These are phyloP conservation scores for Pteronura brasiliensis DNA, from an alignment of 2,113 vertebrate species.

Conservation along the genomic window DNA sequence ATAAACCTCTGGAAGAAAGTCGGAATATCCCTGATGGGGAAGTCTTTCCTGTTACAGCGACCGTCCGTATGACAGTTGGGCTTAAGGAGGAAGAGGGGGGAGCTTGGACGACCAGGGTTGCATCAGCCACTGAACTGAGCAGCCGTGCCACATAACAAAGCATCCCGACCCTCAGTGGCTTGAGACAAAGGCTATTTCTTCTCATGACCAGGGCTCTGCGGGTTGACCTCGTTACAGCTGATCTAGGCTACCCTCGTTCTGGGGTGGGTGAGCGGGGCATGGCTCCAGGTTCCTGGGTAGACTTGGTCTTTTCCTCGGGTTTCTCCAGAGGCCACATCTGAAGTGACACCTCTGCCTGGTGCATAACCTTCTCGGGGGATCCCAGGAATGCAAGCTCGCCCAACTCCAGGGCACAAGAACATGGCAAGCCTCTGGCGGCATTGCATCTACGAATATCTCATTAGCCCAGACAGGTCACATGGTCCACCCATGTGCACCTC, in stretches of 20 bases:
- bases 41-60: neutral
- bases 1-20: neutral
- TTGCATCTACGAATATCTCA: neutral
- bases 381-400: neutral
- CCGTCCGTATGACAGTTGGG: neutral
- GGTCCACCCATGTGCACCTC: neutral
- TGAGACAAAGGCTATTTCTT: neutral
- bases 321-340: neutral
- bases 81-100: neutral
- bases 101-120: neutral
- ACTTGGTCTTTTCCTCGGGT: neutral
- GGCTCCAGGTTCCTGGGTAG: neutral
- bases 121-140: neutral
- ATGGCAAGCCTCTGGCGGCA: neutral
- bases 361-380: neutral
- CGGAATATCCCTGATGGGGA: neutral
- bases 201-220: neutral
- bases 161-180: neutral
- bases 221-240: neutral
- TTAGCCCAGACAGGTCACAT: neutral
- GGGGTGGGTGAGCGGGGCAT: too few species aligned
- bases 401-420: neutral
- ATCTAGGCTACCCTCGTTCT: neutral
- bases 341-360: neutral
- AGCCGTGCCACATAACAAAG: neutral